Evolutionary conservation across 2,113 vertebrate species (phyloP).

Genomic region (Cavia aperea): DNA sequence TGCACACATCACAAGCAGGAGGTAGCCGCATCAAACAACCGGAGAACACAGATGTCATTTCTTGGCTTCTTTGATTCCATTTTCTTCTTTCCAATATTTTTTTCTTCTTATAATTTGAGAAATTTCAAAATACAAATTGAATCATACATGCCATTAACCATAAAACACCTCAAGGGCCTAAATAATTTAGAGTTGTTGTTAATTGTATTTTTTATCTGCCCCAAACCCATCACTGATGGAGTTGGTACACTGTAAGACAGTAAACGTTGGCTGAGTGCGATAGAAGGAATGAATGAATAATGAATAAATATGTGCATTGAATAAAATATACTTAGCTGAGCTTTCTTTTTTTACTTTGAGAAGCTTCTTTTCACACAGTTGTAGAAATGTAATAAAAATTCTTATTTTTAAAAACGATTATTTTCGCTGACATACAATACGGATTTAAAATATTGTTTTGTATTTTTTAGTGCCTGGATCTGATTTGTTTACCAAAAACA

Average conservation of each 20-base stretch:
- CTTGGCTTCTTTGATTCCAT: background rate
- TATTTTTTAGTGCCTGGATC: slow-evolving; percentile 5
- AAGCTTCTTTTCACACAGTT: background rate
- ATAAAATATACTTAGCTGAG: background rate
- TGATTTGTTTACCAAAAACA: background rate
- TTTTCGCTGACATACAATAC: background rate
- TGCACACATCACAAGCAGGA: background rate
- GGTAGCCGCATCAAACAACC: background rate
- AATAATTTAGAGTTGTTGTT: slow-evolving; percentile 16
- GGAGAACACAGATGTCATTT: background rate
- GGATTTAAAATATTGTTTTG: background rate
- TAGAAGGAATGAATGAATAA: background rate
- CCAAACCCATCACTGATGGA: background rate
- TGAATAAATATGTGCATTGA: background rate
- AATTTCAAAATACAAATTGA: background rate
- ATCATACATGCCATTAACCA: background rate
- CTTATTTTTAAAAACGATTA: background rate
- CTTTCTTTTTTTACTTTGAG: background rate
- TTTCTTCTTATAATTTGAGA: background rate
- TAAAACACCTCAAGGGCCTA: background rate
- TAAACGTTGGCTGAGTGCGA: background rate
- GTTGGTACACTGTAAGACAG: background rate
- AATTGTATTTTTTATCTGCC: background rate
- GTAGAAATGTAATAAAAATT: background rate
- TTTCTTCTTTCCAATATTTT: background rate